Conservation (phyloP, 2,797 vertebrate genomes). For the Lepus townsendii region DNA sequence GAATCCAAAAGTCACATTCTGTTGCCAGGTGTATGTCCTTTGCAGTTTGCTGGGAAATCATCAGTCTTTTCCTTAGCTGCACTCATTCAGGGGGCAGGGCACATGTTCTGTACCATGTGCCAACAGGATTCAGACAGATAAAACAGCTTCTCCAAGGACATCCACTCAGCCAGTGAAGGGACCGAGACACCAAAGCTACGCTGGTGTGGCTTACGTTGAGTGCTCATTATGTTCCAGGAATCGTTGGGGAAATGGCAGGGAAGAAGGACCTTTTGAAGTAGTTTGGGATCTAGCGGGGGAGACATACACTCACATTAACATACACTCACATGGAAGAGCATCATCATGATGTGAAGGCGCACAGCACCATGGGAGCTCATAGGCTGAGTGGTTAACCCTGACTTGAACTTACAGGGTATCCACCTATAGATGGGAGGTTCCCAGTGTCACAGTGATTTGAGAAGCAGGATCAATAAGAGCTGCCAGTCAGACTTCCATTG, state of each 20-base stretch:
- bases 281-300: not conserved
- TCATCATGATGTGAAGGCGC: not conserved
- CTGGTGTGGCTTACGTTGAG: not conserved
- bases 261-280: slow-evolving; percentile 34
- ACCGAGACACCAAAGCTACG: not conserved
- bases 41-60: not conserved
- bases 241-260: not conserved
- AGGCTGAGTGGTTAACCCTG: not conserved
- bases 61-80: not conserved
- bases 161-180: not conserved
- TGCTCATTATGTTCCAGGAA: not conserved
- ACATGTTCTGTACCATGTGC: not conserved
- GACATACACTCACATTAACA: not conserved
- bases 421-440: not conserved
- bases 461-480: slow-evolving; percentile 50
- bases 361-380: not conserved
- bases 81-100: not conserved
- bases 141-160: not conserved
- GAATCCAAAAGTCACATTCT: not conserved
- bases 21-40: not conserved
- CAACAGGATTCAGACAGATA: not conserved
- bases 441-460: not conserved
- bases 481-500: not conserved
- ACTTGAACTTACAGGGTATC: not conserved
- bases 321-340: not conserved